phyloP scores from a whole-genome alignment of 2,113 vertebrate species.

The Taurulus bubalis region DNA sequence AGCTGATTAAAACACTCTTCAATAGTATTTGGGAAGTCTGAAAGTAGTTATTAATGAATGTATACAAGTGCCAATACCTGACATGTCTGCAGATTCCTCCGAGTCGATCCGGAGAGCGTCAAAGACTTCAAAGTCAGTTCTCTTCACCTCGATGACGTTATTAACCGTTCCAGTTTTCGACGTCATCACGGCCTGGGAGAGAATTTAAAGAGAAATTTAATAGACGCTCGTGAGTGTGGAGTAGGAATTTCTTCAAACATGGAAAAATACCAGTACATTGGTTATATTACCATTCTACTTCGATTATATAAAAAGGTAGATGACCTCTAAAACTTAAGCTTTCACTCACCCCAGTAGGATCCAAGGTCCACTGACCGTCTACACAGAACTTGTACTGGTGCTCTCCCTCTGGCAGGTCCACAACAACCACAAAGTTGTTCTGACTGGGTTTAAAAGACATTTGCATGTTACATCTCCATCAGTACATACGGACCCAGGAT shows the following conservation, averaged over 20 bases:
- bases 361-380: constrained; percentile 96
- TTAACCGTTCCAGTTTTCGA: constrained; percentile 94
- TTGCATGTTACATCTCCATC: neutral
- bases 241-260: neutral
- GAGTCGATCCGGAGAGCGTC: constrained; percentile 97
- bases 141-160: constrained; percentile 95
- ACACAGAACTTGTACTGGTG: constrained; percentile 99
- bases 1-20: neutral
- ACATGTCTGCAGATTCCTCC: constrained; percentile 90
- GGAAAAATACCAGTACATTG: neutral
- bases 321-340: neutral
- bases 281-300: neutral
- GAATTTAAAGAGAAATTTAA: constrained; percentile 26
- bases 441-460: constrained; percentile 82
- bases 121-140: constrained; percentile 97
- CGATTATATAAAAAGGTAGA: neutral
- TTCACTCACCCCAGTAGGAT: constrained; percentile 89
- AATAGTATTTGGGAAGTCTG: neutral
- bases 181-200: constrained; percentile 88
- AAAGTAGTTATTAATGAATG: neutral
- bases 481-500: neutral
- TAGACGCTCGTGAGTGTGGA: neutral
- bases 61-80: constrained; percentile 79
- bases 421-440: constrained; percentile 95
- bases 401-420: constrained; percentile 97